Base-by-base conservation (phyloP, 2,113 vertebrate species). In the Fregetta grallaria region DNA sequence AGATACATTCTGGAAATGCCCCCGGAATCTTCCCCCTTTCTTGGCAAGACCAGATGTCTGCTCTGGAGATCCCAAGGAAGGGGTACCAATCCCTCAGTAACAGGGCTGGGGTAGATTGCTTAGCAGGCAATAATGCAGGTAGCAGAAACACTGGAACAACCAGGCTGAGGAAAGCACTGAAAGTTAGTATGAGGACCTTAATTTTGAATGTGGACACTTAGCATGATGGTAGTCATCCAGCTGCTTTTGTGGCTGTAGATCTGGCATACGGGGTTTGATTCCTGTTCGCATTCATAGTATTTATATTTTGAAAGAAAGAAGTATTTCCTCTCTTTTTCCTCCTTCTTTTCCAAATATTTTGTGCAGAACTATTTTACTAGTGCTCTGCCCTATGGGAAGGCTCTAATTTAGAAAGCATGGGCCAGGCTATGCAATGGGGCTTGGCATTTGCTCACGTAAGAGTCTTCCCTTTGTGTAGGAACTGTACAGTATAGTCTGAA, bases 321-420 rank as follows among this genome's bases (percentile, higher is more conserved):
- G 0, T 68, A 65, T 89, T 96, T 94, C 36, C 26, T 82, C 38
- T 81, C 47, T 67, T 67, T 83, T 88, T 80, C 45, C 45, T 92
- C 26, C 6, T 52, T 13, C 50, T 88, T 90, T 92, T 74, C 70
- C 53, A 94, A n/a, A 21, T 76, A 86, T 73, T 88, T 88, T 49
- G 12, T 67, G 36, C 49, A 62, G 70, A 81, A 56, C 44, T n/a
- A 13, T 90, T 91, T 96, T 62, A 15, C 81, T 38, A 56, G 19
- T 26, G 11, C 32, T 85, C 38, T 93, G 74, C 81, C 81, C 52
- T 72, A 34, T 93, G 66, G 70, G 71, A 86, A 90, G 66, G 42
- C 38, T 82, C 61, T 92, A 74, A 93, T 92, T 92, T 77, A 86
- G 86, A 88, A 90, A 96, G 88, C 11, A 15, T 58, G 78, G 42